These are phyloP conservation scores for Phoenoteleia sp. DNA, from an alignment of 2,888 invertebrate genomes.

Conservation along the genomic window DNA sequence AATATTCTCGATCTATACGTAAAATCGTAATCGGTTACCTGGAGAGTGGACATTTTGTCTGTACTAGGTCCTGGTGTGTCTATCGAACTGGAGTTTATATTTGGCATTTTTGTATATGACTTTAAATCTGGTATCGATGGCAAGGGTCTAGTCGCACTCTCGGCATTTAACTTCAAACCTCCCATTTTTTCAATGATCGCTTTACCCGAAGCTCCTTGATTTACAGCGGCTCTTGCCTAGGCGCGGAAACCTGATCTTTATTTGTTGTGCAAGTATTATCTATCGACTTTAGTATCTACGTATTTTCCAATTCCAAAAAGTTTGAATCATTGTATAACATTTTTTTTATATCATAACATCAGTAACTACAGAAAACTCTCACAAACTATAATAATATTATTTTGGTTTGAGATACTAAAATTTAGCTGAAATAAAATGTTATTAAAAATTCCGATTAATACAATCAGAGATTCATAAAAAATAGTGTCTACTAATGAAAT, in stretches of 20 bases:
- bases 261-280: slow-evolving; percentile 61
- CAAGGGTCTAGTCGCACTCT: slow-evolving; percentile 80
- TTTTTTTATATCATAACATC: too few relatives aligned
- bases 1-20: not conserved
- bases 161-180: slow-evolving; percentile 79
- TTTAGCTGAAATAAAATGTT: too few relatives aligned
- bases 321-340: too few relatives aligned
- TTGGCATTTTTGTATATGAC: slow-evolving; percentile 66
- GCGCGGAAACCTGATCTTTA: slow-evolving; percentile 81
- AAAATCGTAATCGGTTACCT: slow-evolving; percentile 73
- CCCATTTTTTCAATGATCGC: slow-evolving; percentile 82
- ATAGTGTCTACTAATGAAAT: too few relatives aligned
- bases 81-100: slow-evolving; percentile 71
- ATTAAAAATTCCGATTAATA: too few relatives aligned
- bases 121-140: slow-evolving; percentile 79
- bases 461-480: too few relatives aligned
- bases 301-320: too few relatives aligned
- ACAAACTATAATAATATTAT: too few relatives aligned
- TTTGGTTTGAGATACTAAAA: too few relatives aligned
- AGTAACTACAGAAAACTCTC: too few relatives aligned
- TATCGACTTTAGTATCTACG: too few relatives aligned
- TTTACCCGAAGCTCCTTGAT: slow-evolving; percentile 79
- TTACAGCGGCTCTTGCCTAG: slow-evolving; percentile 82
- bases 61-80: slow-evolving; percentile 76
- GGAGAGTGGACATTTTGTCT: slow-evolving; percentile 85